Conservation (phyloP, 2,888 invertebrate species). For the Camptogramma bilineatum region DNA sequence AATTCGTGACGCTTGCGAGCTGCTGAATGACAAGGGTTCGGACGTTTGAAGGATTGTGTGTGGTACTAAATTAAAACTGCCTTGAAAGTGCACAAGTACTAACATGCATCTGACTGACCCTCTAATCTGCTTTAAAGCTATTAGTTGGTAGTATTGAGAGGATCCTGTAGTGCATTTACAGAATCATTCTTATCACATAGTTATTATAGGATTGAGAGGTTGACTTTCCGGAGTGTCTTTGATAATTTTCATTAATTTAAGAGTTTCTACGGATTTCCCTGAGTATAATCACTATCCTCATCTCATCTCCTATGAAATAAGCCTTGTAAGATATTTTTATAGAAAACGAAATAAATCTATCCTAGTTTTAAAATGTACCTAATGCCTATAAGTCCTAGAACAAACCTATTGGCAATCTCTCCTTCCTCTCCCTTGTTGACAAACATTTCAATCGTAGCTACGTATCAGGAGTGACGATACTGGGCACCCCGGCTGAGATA, state of each 20-base stretch:
- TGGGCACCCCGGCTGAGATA: slow-evolving; percentile 94
- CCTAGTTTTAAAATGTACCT: background rate
- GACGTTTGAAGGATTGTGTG: background rate
- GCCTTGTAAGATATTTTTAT: no score
- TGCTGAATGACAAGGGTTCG: background rate
- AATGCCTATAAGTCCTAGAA: slow-evolving; percentile 8
- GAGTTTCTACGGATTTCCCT: no score
- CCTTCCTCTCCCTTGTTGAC: slow-evolving; percentile 31
- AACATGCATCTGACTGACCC: background rate
- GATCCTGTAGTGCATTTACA: no score
- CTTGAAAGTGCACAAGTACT: background rate
- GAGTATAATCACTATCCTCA: no score
- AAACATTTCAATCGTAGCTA: slow-evolving; percentile 84
- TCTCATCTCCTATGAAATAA: no score
- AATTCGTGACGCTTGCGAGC: background rate
- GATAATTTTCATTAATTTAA: no score
- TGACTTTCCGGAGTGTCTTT: no score
- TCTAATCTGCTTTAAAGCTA: background rate
- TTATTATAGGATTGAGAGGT: no score
- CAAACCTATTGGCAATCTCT: slow-evolving; percentile 20
- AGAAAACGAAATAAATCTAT: background rate
- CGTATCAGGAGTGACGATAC: slow-evolving; percentile 94
- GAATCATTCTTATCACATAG: no score
- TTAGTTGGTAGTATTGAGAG: no score
- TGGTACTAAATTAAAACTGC: background rate